Base-by-base conservation (phyloP, 2,797 vertebrate species). In the Syndactyla subalaris region DNA sequence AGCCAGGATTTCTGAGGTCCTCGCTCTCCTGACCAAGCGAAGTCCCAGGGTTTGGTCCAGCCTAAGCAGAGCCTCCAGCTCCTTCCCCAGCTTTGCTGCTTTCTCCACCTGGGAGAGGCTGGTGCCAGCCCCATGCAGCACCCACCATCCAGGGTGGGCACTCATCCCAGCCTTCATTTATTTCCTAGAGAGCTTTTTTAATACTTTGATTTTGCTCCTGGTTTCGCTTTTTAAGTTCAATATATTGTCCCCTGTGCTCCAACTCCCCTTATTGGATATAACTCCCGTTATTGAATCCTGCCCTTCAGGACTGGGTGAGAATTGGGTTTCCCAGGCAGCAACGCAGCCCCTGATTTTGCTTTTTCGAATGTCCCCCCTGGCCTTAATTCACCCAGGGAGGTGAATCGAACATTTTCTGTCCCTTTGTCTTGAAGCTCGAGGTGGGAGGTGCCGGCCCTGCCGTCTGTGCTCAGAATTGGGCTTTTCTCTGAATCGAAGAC, bases 191-290 rank as follows among this genome's bases (percentile, higher is more conserved):
- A 58, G 32, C 12, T 84, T 67, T 92, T 66, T 61, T 14, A 46
- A 24, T 32, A 87, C 65, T 96, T 43, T 48, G 9, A 63, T 54
- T 88, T 91, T 32, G 73, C 86, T 92, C 83, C 87, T 77, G 86
- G 84, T 96, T 97, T 81, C 51, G 32, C 96, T 95, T 97, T 97
- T 94, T 94, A 96, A 96, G 97, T 95, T 97, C 94, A 95, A 36
- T 96, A 72, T 96, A 96, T 97, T 89, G 89, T 95, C 91, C 89
- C 94, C 96, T 70, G 91, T 88, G 96, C 41, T 30, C 92, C 93
- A 90, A 41, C 93, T 70, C 70, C 78, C 77, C 92, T 97, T 95
- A 95, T 75, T 94, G 96, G 96, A 97, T 91, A 92, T 91, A 95
- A 87, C 55, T 52, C 52, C 58, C 2, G 8, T 97, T 97, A 96